A percentile compares a stretch with the other conserved stretches of the same genome.
Conservation (phyloP, 2,888 invertebrate genomes). For the Ischnura elegans region DNA sequence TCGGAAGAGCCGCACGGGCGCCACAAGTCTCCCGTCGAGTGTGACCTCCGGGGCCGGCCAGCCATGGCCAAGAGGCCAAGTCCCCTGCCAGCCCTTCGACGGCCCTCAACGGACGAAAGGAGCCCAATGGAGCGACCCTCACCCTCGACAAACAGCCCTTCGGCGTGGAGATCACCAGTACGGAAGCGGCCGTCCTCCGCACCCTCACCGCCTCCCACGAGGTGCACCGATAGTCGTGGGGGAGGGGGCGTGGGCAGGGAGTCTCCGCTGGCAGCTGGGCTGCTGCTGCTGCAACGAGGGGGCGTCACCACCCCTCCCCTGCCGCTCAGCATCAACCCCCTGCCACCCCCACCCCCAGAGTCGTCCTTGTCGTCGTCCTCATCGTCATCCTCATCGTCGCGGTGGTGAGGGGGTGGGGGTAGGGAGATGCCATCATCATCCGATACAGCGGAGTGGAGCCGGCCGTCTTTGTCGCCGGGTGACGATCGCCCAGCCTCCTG, state of each 20-base stretch:
- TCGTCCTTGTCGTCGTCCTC: background rate
- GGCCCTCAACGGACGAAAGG: constrained; percentile 72
- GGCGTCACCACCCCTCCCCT: background rate
- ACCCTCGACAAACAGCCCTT: constrained; percentile 74
- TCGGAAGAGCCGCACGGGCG: constrained; percentile 69
- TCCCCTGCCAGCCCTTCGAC: constrained; percentile 75
- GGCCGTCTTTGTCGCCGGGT: background rate
- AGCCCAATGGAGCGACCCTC: constrained; percentile 47
- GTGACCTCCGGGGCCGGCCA: constrained; percentile 77
- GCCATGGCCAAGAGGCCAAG: constrained; percentile 72
- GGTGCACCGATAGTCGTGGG: constrained; percentile 44
- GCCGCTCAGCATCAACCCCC: background rate
- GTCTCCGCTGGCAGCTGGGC: constrained; percentile 31
- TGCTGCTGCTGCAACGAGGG: constrained; percentile 5
- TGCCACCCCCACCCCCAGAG: background rate
- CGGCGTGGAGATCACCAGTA: constrained; percentile 80
- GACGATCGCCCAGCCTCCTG: constrained; percentile 76
- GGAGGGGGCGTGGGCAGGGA: constrained; percentile 7
- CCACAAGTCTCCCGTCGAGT: constrained; percentile 79
- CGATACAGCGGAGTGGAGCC: background rate
- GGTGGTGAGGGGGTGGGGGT: background rate
- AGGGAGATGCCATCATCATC: background rate
- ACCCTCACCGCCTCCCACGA: constrained; percentile 75
- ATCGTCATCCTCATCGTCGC: background rate
- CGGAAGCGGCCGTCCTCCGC: constrained; percentile 79